Evolutionary conservation across 2,797 vertebrate genomes (phyloP), one percentile per base, ranked within the genome.

Genomic region (Odontamblyopus rebecca): DNA sequence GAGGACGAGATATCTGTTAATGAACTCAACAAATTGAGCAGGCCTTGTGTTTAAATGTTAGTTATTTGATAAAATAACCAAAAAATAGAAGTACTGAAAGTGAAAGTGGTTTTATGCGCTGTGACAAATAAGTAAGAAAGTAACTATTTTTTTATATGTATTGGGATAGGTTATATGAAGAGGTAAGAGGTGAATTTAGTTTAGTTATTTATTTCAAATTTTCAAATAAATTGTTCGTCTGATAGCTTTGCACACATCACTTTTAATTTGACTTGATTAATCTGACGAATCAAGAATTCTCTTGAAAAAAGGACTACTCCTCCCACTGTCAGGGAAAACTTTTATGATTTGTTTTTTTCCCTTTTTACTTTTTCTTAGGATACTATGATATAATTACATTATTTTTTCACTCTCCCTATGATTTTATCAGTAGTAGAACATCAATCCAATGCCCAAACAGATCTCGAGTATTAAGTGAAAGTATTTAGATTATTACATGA

Each of bases 1-100:
- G 1, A 77, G 70, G 68, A 38, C 69, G 73, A 30, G 0, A 35
- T 63, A 35, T 68, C 60, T 56, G 23, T 69, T 77, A 77, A 83
- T 72, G 35, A 59, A 2, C 16, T 66, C 7, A 66, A 73, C 48
- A 82, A 63, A 67, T 72, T 60, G 35, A 73, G 56, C 12, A 2
- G 5, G 26, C 35, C 19, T 44, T 8, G 8, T 66, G 67, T 29
- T 57, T 60, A 63, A 41, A 70, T 9, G 9, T 61, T 70, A 29
- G 26, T 13, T 23, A 23, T 23, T 23, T 23, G 23, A 35, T 6
- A 35, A 35, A 35, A 35, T 35, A 44, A 44, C 12, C 41, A 44
- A 44, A 26, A 41, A 44, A 29, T 29, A 18, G 15, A 50, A 50
- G 18, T 7, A 60, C 29, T 30, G 32, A 57, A 38, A 62, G 32